Evolutionary conservation across 2,888 invertebrate genomes (phyloP), one percentile per base, ranked within the genome.

Genomic region (Hemaris fuciformis): DNA sequence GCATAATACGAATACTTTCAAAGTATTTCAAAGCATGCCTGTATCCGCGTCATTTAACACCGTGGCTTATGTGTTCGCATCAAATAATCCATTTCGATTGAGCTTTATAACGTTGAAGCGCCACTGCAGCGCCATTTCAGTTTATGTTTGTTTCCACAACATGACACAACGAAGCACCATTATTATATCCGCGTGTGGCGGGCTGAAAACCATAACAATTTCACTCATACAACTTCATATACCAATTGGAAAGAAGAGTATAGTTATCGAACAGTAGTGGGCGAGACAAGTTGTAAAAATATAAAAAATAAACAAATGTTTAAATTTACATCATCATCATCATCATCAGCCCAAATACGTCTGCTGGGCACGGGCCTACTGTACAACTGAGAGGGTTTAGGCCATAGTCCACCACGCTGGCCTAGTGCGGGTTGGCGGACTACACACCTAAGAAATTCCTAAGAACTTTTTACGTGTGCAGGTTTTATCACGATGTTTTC

Each of bases 41-140:
- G 4, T 45, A 13, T 41, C 2, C n/a, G 13, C 3, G 48, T 15
- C 25, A 57, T 60, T 43, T 41, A 48, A 15, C 34, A 6, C n/a
- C 34, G 42, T 43, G 22, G 5, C 27, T 42, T 56, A 60, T 60
- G 18, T 59, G 46, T 20, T 57, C 53, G 57, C 62, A 63, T 69
- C 56, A 65, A 70, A 68, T 59, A 59, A 61, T 43, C 61, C 43
- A 64, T 68, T 69, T 62, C 27, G 60, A 8, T 34, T 60, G 41
- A 23, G 31, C 59, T 57, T 34, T 27, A 63, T 59, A 62, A 62
- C 22, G 56, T 62, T 70, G 66, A 73, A 71, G 65, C 46, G 57
- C 62, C 38, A 34, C 59, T 46, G 48, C 60, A 48, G 48, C 27
- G 7, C 56, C 38, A 27, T 43, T 65, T 67, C 53, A 62, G 34